phyloP scores from a whole-genome alignment of 1,140 invertebrate species.

The Leptinotarsa texana region DNA sequence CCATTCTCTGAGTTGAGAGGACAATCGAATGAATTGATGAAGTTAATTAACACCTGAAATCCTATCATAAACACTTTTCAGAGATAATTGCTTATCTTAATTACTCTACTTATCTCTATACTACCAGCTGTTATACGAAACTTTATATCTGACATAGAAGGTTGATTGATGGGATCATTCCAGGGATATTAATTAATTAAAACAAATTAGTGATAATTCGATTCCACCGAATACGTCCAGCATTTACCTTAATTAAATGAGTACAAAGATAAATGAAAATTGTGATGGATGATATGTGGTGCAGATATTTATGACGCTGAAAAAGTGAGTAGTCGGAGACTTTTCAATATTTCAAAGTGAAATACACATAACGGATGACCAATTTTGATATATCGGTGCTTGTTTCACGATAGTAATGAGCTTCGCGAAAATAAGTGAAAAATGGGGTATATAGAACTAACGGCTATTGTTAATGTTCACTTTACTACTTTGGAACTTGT shows the following conservation, averaged over 20 bases:
- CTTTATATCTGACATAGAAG: background rate
- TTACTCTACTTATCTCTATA: background rate
- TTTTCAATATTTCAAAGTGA: no score
- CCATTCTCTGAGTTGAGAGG: no score
- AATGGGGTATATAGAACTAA: no score
- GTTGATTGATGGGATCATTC: slow-evolving; percentile 8
- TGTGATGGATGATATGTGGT: no score
- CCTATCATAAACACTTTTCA: background rate
- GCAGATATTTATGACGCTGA: no score
- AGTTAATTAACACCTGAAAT: background rate
- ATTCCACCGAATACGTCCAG: background rate
- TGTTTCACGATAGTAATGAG: no score
- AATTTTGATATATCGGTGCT: no score
- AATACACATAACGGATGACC: no score
- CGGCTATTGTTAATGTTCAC: no score
- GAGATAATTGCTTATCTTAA: background rate
- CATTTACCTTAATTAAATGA: background rate
- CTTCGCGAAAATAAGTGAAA: no score
- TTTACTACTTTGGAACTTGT: no score
- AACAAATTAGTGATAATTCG: slow-evolving; percentile 2
- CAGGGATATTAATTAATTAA: slow-evolving; percentile 2
- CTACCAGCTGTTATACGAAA: slow-evolving; percentile 3
- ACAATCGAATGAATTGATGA: background rate
- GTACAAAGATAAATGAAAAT: background rate
- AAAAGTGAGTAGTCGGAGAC: no score